Evolutionary conservation across 2,797 vertebrate genomes (phyloP).

Genomic region (Aldrovandia affinis): DNA sequence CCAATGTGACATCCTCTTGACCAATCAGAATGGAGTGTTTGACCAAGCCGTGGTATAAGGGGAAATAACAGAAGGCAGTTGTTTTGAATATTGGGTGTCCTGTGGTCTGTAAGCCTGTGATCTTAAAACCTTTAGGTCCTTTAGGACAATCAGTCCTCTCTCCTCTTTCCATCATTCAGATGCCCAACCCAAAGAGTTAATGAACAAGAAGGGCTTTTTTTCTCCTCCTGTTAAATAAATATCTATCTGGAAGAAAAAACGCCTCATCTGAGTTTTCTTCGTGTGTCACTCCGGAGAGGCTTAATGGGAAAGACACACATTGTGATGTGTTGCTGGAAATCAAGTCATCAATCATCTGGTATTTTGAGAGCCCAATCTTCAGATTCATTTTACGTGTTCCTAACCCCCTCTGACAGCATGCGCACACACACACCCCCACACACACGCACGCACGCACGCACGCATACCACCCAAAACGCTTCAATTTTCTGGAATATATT

Average conservation of each 20-base stretch:
- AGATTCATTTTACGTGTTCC: conserved; percentile 5
- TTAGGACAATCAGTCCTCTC: not conserved
- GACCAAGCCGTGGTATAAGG: too few relatives aligned
- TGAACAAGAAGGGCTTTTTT: not conserved
- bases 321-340: conserved; percentile 27
- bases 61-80: too few relatives aligned
- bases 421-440: not conserved
- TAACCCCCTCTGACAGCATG: not conserved
- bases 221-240: conserved; percentile 19
- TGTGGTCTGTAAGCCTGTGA: too few relatives aligned
- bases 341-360: conserved; percentile 31
- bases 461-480: not conserved
- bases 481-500: conserved; percentile 14
- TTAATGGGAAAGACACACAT: conserved; percentile 34
- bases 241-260: conserved; percentile 11
- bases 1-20: too few relatives aligned
- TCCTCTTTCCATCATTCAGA: not conserved
- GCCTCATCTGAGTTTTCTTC: conserved; percentile 18
- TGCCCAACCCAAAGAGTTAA: conserved; percentile 8
- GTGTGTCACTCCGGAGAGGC: conserved; percentile 6
- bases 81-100: too few relatives aligned
- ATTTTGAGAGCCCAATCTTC: conserved; percentile 33
- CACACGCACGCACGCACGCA: not conserved
- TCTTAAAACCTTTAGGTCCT: not conserved
- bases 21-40: too few relatives aligned